phyloP scores from a whole-genome alignment of 2,113 vertebrate species.

The Lepus europaeus region DNA sequence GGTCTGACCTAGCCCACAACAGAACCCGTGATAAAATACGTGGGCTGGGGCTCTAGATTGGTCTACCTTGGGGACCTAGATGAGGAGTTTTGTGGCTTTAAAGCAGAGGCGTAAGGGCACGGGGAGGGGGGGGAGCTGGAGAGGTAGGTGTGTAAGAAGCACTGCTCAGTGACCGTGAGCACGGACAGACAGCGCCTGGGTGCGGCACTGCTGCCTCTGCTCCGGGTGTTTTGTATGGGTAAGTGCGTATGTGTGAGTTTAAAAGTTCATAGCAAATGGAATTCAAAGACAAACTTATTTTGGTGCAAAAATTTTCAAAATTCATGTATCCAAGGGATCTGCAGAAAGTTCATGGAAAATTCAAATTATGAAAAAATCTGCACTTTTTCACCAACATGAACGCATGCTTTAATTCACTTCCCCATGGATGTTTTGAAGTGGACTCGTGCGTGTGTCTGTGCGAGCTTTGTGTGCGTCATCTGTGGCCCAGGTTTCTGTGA shows the following conservation, averaged over 20 bases:
- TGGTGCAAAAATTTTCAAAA: too few relatives aligned
- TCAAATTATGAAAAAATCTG: too few relatives aligned
- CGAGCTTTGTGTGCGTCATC: not conserved
- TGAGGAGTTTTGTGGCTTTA: not conserved
- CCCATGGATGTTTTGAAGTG: too few relatives aligned
- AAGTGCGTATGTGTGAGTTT: not conserved
- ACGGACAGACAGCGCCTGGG: not conserved
- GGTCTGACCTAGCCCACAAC: not conserved
- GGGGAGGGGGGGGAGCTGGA: not conserved
- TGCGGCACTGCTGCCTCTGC: not conserved
- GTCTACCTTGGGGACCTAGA: not conserved
- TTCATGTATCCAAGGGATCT: too few relatives aligned
- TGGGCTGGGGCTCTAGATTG: not conserved
- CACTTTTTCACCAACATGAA: too few relatives aligned
- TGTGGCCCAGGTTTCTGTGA: slow-evolving; percentile 16
- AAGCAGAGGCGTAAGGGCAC: not conserved
- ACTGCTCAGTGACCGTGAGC: not conserved
- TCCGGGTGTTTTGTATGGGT: slow-evolving; percentile 10
- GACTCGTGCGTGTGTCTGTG: not conserved
- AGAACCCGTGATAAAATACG: not conserved
- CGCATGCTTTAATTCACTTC: too few relatives aligned
- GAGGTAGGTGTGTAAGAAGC: not conserved
- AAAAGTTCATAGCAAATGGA: too few relatives aligned
- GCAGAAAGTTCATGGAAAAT: too few relatives aligned
- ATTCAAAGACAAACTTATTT: too few relatives aligned